phyloP scores from a whole-genome alignment of 1,140 invertebrate species.

The Brachionus rubens region DNA sequence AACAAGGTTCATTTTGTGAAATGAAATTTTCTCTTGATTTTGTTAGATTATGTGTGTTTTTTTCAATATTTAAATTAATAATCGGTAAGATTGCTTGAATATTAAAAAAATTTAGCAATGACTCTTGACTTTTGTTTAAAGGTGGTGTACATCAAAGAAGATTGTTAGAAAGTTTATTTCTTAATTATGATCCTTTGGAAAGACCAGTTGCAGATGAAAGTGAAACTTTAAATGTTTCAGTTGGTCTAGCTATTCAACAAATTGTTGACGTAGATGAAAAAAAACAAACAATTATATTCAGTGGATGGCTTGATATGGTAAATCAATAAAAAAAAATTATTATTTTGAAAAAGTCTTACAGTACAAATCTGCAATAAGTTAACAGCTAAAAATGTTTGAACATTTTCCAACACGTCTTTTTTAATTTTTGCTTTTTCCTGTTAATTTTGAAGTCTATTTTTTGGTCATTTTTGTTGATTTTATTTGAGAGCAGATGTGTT shows the following conservation, averaged over 20 bases:
- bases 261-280: conserved; percentile 68
- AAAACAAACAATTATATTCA: conserved; percentile 42
- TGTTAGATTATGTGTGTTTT: too few relatives aligned
- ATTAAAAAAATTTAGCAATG: background rate
- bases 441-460: too few relatives aligned
- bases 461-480: too few relatives aligned
- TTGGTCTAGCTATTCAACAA: conserved; percentile 96
- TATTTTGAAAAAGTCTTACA: too few relatives aligned
- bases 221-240: conserved; percentile 87
- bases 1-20: too few relatives aligned
- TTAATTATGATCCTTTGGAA: conserved; percentile 68
- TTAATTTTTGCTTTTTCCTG: background rate
- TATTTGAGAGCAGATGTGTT: too few relatives aligned
- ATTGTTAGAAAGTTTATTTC: conserved; percentile 6
- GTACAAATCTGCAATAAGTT: too few relatives aligned
- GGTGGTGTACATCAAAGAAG: conserved; percentile 20
- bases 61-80: too few relatives aligned
- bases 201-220: conserved; percentile 93
- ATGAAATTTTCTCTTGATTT: too few relatives aligned
- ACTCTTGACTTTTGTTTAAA: background rate
- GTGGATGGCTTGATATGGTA: conserved; percentile 46
- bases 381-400: too few relatives aligned
- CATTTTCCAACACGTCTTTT: background rate
- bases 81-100: too few relatives aligned
- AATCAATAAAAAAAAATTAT: background rate